Percentiles rank a stretch among this genome's conserved stretches.
Evolutionary conservation across 2,113 vertebrate species (phyloP).

Genomic region (Micronycteris hirsuta): DNA sequence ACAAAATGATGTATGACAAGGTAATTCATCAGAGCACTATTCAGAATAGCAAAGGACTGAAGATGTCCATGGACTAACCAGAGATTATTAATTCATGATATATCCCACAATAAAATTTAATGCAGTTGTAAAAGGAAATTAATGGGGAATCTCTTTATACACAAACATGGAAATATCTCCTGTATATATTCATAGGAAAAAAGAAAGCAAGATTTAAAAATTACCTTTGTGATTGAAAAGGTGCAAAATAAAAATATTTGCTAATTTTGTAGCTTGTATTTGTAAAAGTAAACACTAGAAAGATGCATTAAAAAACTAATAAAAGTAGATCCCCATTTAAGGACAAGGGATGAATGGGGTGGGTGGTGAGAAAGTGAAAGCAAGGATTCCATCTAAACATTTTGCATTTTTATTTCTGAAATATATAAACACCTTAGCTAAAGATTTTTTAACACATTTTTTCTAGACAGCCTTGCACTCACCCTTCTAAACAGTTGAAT

Average conservation of each 20-base stretch:
- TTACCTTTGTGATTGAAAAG: background rate
- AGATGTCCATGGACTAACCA: background rate
- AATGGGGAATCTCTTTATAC: background rate
- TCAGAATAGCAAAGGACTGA: background rate
- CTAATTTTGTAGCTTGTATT: background rate
- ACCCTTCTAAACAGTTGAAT: constrained; percentile 76
- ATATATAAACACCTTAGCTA: background rate
- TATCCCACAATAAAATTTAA: background rate
- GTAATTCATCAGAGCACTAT: background rate
- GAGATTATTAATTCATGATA: background rate
- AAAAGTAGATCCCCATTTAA: background rate
- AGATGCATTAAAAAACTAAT: background rate
- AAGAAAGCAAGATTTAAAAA: background rate
- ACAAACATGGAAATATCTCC: background rate
- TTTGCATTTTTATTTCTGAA: background rate
- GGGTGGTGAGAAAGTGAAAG: background rate
- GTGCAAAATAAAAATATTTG: background rate
- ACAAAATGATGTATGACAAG: background rate
- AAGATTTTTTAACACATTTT: background rate
- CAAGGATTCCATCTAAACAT: background rate
- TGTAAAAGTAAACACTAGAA: background rate
- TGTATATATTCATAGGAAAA: background rate
- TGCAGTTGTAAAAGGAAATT: background rate
- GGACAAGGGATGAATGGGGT: background rate
- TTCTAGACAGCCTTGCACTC: constrained; percentile 36